Conservation (phyloP, 2,888 invertebrate genomes). For the Taphrorychus bicolor region DNA sequence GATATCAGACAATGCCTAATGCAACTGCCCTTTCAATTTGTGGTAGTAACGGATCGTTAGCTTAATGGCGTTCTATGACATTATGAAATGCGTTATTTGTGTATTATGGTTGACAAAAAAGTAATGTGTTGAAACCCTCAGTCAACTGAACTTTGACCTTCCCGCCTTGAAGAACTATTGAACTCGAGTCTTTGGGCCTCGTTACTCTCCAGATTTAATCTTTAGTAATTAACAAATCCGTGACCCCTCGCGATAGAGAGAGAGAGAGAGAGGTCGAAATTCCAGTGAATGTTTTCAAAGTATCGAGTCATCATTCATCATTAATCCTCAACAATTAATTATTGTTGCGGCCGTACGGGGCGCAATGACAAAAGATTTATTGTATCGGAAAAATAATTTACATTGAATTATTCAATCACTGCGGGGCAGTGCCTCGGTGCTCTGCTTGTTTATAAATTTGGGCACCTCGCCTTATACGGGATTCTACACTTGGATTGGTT, state of each 20-base stretch:
- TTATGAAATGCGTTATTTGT: background rate
- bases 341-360: slow-evolving; percentile 53
- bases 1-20: background rate
- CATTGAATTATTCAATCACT: slow-evolving; percentile 58
- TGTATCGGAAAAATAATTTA: slow-evolving; percentile 59
- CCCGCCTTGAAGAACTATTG: slow-evolving; percentile 13
- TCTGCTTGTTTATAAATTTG: slow-evolving; percentile 49
- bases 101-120: background rate
- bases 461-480: slow-evolving; percentile 46
- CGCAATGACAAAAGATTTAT: slow-evolving; percentile 60
- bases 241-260: slow-evolving; percentile 53
- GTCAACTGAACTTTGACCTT: background rate
- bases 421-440: slow-evolving; percentile 51
- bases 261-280: too few relatives aligned
- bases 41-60: background rate
- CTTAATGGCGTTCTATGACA: background rate
- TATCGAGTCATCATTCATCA: slow-evolving; percentile 60
- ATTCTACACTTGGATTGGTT: slow-evolving; percentile 21
- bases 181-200: slow-evolving; percentile 30
- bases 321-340: slow-evolving; percentile 59
- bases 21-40: background rate
- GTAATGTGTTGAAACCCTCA: too few relatives aligned
- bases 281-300: slow-evolving; percentile 57
- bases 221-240: slow-evolving; percentile 60
- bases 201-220: slow-evolving; percentile 48